These are phyloP conservation scores for Alca torda DNA, from an alignment of 2,797 vertebrate species.

Conservation along the genomic window DNA sequence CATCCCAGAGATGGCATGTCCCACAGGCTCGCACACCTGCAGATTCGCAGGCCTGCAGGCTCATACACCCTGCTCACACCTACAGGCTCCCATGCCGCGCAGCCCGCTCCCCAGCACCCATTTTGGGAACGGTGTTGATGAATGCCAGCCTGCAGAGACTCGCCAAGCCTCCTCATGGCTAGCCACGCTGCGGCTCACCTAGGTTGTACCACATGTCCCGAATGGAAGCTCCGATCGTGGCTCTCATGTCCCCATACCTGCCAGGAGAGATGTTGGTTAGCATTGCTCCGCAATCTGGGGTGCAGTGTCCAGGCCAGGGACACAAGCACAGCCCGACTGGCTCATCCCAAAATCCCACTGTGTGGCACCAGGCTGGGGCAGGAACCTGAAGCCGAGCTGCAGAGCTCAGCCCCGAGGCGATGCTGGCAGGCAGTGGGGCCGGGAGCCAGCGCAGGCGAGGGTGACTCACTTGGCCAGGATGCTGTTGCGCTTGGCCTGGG, in stretches of 20 bases:
- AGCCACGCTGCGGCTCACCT: neutral
- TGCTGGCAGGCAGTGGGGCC: fast-evolving
- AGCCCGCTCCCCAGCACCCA: fast-evolving
- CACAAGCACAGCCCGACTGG: fast-evolving
- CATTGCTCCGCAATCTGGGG: fast-evolving
- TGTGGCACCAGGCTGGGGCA: fast-evolving
- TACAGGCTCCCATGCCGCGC: neutral
- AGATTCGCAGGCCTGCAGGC: neutral
- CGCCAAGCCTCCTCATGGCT: too few species aligned
- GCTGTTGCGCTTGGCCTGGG: slow-evolving; percentile 43
- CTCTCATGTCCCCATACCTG: slow-evolving; percentile 67
- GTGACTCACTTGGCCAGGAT: slow-evolving; percentile 65
- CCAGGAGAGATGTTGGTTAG: neutral
- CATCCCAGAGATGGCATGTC: neutral
- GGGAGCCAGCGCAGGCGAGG: fast-evolving
- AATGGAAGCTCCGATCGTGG: slow-evolving; percentile 1
- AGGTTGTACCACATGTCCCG: slow-evolving; percentile 70
- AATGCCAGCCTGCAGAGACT: neutral
- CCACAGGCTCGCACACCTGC: neutral
- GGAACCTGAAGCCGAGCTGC: neutral
- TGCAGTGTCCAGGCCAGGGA: neutral
- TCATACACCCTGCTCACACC: neutral
- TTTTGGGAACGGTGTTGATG: neutral
- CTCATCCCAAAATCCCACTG: neutral
- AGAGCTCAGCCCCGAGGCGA: fast-evolving